Evolutionary conservation across 2,797 vertebrate genomes (phyloP).

Genomic region (Tiaroga cobitis): DNA sequence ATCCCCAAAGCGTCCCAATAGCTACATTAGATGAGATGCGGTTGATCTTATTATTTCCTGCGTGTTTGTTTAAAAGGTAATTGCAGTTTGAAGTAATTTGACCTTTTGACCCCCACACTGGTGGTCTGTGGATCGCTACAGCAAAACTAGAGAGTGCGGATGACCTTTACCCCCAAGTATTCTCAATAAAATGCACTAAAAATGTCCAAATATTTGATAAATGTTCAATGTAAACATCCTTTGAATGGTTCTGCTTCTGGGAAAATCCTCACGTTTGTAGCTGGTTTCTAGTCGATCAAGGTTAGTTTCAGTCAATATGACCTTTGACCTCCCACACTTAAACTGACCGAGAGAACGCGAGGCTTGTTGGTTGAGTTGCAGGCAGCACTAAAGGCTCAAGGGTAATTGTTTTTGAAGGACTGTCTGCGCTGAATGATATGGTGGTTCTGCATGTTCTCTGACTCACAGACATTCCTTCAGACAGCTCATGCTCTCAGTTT

Average conservation of each 20-base stretch:
- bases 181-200: background rate
- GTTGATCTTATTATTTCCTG: no score
- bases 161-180: background rate
- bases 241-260: background rate
- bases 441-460: conserved; percentile 7
- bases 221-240: background rate
- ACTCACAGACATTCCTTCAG: conserved; percentile 23
- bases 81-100: background rate
- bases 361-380: background rate
- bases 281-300: background rate
- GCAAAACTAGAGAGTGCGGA: background rate
- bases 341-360: background rate
- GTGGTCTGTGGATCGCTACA: background rate
- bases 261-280: background rate
- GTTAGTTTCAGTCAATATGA: background rate
- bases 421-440: background rate
- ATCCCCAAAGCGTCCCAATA: no score
- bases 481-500: conserved; percentile 11
- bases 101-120: background rate
- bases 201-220: background rate
- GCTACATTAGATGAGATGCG: no score
- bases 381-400: background rate
- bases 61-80: background rate
- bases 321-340: background rate
- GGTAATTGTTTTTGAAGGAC: conserved; percentile 6